A percentile compares a stretch with the other conserved stretches of the same genome.
These are phyloP conservation scores for Typhlichthys eigenmanni DNA, from an alignment of 2,797 vertebrate genomes.

Conservation along the genomic window DNA sequence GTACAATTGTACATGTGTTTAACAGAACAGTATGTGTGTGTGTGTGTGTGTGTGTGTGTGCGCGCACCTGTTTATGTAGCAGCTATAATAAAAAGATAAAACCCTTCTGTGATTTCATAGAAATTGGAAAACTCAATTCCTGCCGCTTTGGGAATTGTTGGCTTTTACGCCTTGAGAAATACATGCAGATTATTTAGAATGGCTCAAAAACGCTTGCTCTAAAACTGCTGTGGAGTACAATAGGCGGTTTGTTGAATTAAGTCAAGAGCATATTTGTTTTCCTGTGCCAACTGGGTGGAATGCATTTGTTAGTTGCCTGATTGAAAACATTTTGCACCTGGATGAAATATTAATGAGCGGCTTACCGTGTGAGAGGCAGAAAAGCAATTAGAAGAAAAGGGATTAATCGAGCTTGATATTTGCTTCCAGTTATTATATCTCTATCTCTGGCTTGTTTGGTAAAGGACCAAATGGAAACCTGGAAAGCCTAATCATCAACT, in stretches of 20 bases:
- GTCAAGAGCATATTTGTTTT: constrained; percentile 31
- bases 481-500: constrained; percentile 2
- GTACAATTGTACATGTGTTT: constrained; percentile 6
- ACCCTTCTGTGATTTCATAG: constrained; percentile 41
- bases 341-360: constrained; percentile 61
- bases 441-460: constrained; percentile 29
- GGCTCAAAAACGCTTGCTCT: constrained; percentile 37
- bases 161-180: constrained; percentile 40
- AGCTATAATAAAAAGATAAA: constrained; percentile 53
- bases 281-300: constrained; percentile 22
- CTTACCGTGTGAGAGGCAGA: constrained; percentile 41
- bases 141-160: constrained; percentile 46
- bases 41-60: constrained; percentile 14
- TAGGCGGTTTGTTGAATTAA: constrained; percentile 51
- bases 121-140: constrained; percentile 42
- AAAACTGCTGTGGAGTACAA: constrained; percentile 35
- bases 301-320: constrained; percentile 25
- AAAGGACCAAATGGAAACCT: constrained; percentile 29
- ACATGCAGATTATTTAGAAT: constrained; percentile 49
- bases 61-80: constrained; percentile 40
- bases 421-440: constrained; percentile 25
- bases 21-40: constrained; percentile 27
- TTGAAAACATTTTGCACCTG: constrained; percentile 59
- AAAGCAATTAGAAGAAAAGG: constrained; percentile 56
- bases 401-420: constrained; percentile 55